phyloP scores from a whole-genome alignment of 2,113 vertebrate species.

The Phodopus roborovskii region DNA sequence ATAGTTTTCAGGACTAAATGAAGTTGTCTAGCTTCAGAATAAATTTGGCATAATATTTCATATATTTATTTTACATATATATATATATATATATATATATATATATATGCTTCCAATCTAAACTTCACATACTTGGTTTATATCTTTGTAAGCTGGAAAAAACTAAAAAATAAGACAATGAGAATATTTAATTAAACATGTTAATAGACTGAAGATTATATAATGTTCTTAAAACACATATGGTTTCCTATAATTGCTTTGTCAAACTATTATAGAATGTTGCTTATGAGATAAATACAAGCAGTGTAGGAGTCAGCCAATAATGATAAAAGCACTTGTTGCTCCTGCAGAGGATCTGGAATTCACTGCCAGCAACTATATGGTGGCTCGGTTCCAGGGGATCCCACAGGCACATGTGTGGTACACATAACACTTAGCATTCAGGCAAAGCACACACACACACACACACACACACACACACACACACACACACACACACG shows the following conservation, averaged over 20 bases:
- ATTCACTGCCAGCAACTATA: neutral
- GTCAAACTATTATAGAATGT: neutral
- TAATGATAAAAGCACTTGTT: neutral
- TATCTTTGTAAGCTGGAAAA: slow-evolving; percentile 34
- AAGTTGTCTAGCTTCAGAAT: slow-evolving; percentile 2
- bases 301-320: neutral
- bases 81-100: slow-evolving; percentile 4
- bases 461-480: neutral
- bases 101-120: neutral
- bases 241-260: slow-evolving; percentile 26
- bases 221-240: slow-evolving; percentile 4
- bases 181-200: neutral
- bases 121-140: slow-evolving; percentile 41
- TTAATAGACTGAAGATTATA: slow-evolving; percentile 27
- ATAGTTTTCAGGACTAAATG: slow-evolving; percentile 5
- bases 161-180: slow-evolving; percentile 12
- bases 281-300: slow-evolving; percentile 8
- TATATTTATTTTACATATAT: slow-evolving; percentile 49
- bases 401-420: neutral
- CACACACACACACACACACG: neutral
- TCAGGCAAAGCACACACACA: neutral
- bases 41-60: neutral
- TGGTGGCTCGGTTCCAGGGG: neutral
- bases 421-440: neutral
- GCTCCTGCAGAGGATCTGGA: neutral